Evolutionary conservation across 2,888 invertebrate genomes (phyloP).

Genomic region (Agrochola litura): DNA sequence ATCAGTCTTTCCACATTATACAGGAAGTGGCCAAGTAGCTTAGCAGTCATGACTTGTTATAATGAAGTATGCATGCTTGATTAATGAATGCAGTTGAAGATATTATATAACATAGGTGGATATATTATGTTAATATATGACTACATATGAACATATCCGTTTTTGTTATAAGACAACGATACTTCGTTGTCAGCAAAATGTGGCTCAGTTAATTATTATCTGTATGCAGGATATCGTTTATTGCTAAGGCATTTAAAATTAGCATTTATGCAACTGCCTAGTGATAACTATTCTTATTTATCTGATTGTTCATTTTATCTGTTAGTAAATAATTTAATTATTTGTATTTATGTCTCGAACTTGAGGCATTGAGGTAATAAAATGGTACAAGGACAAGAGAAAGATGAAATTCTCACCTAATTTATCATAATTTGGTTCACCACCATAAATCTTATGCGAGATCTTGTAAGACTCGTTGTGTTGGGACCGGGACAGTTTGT

Average conservation of each 20-base stretch:
- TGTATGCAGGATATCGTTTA: conserved; percentile 22
- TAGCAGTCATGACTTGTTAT: neutral
- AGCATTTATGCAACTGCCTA: neutral
- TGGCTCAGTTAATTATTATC: conserved; percentile 9
- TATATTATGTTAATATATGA: conserved; percentile 6
- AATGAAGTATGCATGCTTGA: conserved; percentile 12
- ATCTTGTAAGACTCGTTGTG: conserved; percentile 97
- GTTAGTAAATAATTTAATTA: neutral
- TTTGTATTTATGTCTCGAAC: too few species aligned
- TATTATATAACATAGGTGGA: conserved; percentile 9
- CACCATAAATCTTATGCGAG: conserved; percentile 96
- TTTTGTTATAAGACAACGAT: too few species aligned
- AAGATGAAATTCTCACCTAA: conserved; percentile 89
- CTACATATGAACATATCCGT: too few species aligned
- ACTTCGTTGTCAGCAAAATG: conserved; percentile 10
- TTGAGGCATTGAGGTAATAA: too few species aligned
- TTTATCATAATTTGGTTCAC: conserved; percentile 93
- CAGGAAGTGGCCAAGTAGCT: conserved; percentile 7
- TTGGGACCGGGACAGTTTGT: conserved; percentile 97
- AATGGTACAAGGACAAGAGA: neutral
- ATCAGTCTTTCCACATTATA: neutral
- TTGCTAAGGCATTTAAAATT: conserved; percentile 21
- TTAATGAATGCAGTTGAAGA: conserved; percentile 8
- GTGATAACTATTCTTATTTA: conserved; percentile 2
- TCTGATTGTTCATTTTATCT: neutral